Evolutionary conservation across 2,113 vertebrate species (phyloP).

Genomic region (Pristiophorus japonicus): DNA sequence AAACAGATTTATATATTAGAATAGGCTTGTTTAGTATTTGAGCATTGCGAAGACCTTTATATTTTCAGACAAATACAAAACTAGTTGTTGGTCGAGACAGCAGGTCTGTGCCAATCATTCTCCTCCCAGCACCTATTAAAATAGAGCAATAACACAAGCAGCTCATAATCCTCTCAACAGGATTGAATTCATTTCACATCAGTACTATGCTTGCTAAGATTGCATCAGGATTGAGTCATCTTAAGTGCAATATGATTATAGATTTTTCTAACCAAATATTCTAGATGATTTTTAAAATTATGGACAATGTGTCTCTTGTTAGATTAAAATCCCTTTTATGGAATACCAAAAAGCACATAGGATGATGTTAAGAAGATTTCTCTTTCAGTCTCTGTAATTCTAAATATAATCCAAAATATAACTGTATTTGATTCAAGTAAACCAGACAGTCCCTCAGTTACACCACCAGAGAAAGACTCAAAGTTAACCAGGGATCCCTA

Average conservation of each 20-base stretch:
- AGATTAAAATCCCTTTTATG: neutral
- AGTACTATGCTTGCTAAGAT: neutral
- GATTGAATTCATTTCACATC: neutral
- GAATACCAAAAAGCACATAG: neutral
- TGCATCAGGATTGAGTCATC: neutral
- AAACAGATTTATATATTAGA: neutral
- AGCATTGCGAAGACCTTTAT: neutral
- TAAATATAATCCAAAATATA: neutral
- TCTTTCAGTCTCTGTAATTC: neutral
- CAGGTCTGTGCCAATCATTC: neutral
- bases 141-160: neutral
- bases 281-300: neutral
- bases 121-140: neutral
- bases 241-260: neutral
- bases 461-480: neutral
- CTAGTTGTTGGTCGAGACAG: neutral
- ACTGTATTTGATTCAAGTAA: neutral
- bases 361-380: neutral
- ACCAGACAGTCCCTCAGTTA: neutral
- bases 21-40: neutral
- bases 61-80: neutral
- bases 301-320: neutral
- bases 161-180: neutral
- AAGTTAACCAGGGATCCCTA: neutral
- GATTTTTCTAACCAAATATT: slow-evolving; percentile 12